Conservation (phyloP, 1,140 invertebrate species). For the Drosophila aff. region DNA sequence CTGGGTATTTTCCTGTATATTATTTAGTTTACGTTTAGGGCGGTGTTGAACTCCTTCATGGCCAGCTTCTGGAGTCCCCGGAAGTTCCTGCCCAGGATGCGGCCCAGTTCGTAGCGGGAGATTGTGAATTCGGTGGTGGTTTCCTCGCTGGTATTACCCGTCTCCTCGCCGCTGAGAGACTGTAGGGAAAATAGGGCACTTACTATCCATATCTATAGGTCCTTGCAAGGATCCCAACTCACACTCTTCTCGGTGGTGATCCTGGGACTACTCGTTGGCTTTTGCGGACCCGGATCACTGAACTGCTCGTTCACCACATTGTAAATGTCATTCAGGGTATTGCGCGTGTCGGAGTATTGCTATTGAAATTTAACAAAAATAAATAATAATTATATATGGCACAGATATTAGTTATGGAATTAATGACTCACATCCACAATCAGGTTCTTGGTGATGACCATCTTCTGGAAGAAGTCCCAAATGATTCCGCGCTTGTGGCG, state of each 20-base stretch:
- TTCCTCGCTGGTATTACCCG: constrained; percentile 32
- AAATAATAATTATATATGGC: not conserved
- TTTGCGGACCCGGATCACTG: constrained; percentile 69
- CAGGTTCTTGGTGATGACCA: constrained; percentile 76
- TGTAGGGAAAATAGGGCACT: not conserved
- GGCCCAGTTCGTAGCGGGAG: constrained; percentile 82
- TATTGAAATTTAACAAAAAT: not conserved
- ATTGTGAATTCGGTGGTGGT: constrained; percentile 67
- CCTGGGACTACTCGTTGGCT: constrained; percentile 58
- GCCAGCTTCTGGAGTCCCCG: constrained; percentile 75
- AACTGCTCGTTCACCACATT: constrained; percentile 80
- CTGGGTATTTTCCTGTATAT: too few relatives aligned
- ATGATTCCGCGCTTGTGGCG: constrained; percentile 72
- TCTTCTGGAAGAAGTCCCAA: constrained; percentile 82
- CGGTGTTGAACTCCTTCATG: constrained; percentile 73
- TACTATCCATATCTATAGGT: not conserved
- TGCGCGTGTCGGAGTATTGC: constrained; percentile 81
- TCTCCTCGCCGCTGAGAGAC: constrained; percentile 45
- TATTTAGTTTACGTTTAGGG: not conserved
- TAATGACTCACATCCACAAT: constrained; percentile 72
- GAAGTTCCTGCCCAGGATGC: constrained; percentile 80
- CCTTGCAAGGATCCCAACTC: not conserved
- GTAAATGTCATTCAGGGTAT: constrained; percentile 73
- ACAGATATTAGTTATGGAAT: not conserved
- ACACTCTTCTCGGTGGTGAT: constrained; percentile 68